Evolutionary conservation across 1,140 invertebrate genomes (phyloP), one percentile per base, ranked within the genome.

Genomic region (Lepidurus packardi): DNA sequence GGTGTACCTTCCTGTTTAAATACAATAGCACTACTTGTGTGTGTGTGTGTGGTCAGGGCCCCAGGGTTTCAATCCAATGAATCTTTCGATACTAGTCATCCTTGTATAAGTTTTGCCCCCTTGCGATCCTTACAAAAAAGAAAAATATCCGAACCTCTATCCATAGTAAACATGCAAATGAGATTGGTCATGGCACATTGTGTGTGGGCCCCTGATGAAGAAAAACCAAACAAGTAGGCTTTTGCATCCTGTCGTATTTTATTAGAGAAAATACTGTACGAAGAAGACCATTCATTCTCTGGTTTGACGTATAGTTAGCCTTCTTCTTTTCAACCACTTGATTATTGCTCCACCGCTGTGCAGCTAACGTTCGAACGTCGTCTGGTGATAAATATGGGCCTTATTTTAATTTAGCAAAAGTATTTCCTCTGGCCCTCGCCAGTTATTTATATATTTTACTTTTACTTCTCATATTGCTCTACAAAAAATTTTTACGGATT

Each of bases 171-270:
- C 53, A 65, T 65, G 53, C 53, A 65, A 65, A 65, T 65, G 53
- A 65, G 53, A 65, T 65, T 65, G 53, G 53, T 65, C 6, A 16
- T n/a, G 21, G 16, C 53, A 65, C 53, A 65, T 65, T 65, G n/a
- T 65, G 53, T 65, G 53, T 65, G 53, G 53, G 53, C 53, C 13
- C 8, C 21, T 65, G 53, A 65, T 65, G 13, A 65, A 65, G 53
- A 65, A 65, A 65, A 65, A 65, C 53, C n/a, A 65, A 65, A 65
- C 53, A 65, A 65, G 53, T 65, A 65, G 53, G 53, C 53, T 65
- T 4, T 13, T 13, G 53, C 53, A 65, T 65, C 9, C 53, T 65
- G 53, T 65, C 53, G 21, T 65, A 65, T 65, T 65, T 65, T 65
- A 65, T 65, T 65, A 65, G 53, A 65, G 53, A 65, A 65, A 34